These are phyloP conservation scores for Leucoptera coffeella DNA, from an alignment of 2,888 invertebrate genomes.

Conservation along the genomic window DNA sequence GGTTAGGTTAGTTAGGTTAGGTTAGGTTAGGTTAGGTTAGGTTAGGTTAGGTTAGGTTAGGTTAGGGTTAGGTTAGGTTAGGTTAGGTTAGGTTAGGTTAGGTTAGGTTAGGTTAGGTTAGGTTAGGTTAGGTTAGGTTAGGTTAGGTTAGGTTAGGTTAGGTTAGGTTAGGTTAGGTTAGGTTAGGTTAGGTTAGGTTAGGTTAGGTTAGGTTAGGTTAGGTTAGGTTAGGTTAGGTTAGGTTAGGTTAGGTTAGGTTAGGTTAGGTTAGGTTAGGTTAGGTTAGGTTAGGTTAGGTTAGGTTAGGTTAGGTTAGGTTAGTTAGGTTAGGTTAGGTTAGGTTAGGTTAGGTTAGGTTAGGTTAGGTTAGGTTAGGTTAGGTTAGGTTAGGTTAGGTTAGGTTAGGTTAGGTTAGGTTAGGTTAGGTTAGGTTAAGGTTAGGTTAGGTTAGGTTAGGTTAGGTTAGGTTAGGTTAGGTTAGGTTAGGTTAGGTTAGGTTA, in stretches of 20 bases:
- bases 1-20: constrained; percentile 7
- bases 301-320: constrained; percentile 1
- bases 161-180: constrained; percentile 4
- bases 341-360: constrained; percentile 1
- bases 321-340: not conserved
- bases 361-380: constrained; percentile 1
- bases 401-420: constrained; percentile 11
- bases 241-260: constrained; percentile 6
- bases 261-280: constrained; percentile 6
- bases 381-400: constrained; percentile 5
- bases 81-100: constrained; percentile 5
- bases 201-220: constrained; percentile 4
- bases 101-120: constrained; percentile 6
- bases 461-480: constrained; percentile 5
- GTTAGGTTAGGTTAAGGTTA: too few relatives aligned
- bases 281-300: constrained; percentile 1
- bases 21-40: constrained; percentile 6
- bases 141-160: constrained; percentile 5
- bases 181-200: constrained; percentile 3
- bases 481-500: constrained; percentile 1
- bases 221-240: constrained; percentile 5
- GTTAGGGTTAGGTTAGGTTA: constrained; percentile 6
- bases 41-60: constrained; percentile 7
- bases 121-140: constrained; percentile 5
- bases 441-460: constrained; percentile 10